Base-by-base conservation (phyloP, 2,113 vertebrate species). In the Hucho hucho region DNA sequence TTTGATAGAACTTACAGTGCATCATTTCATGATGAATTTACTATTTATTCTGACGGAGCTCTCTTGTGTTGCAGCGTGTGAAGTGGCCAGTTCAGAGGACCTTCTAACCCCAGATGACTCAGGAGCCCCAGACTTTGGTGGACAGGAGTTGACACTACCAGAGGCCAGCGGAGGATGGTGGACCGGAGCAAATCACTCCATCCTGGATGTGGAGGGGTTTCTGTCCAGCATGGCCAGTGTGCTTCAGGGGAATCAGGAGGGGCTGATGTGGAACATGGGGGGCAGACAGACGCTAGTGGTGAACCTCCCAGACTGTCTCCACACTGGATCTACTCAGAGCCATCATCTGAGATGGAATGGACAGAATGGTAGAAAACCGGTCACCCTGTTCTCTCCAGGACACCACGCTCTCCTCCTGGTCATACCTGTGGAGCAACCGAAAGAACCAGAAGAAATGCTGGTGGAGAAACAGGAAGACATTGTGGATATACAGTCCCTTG, bases 31-130 rank as follows among this genome's bases (percentile, higher is more conserved):
- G 12, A 6, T 64, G 11, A 9, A 64, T 64, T 64, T 7, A 64
- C 56, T 59, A 6, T 20, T n/a, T 59, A 6, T 59, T n/a, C 56
- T 59, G 56, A 59, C 56, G n/a, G 56, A 59, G 56, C 16, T 20
- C 5, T 59, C 16, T 59, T 69, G 16, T n/a, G 7, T 37, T 74
- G 24, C 84, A 91, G 88, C 24, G 65, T 14, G 22, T 61, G 74
- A 74, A 32, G 67, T 68, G n/a, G 69, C 69, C 22, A 14, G 56
- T 14, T 59, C 64, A 4, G 9, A 47, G 0, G 6, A 18, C 7
- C 69, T 28, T 66, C 20, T 0, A 4, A 14, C 74, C 16, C 18
- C 2, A 4, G 22, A 11, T 20, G 18, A 25, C 69, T 28, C 69
- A 46, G 76, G 20, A 4, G 68, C 5, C 0, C 5, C 61, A n/a